These are phyloP conservation scores for Octopus bimaculoides DNA, from an alignment of 1,140 invertebrate species.

Conservation along the genomic window DNA sequence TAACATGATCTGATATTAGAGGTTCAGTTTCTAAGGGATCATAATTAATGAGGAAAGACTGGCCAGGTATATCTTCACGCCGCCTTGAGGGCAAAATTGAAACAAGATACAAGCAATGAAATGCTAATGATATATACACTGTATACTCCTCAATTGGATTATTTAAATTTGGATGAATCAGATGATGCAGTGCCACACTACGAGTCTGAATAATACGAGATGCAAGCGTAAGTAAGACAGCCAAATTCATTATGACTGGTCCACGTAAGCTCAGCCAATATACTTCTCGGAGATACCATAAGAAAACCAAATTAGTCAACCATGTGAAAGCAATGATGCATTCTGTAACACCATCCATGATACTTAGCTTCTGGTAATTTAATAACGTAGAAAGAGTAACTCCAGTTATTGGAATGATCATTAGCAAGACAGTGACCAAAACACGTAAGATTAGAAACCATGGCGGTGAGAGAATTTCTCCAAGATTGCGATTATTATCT, in stretches of 20 bases:
- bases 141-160: constrained; percentile 59
- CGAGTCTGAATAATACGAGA: constrained; percentile 58
- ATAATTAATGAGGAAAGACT: constrained; percentile 37
- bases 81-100: constrained; percentile 41
- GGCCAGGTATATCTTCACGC: constrained; percentile 29
- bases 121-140: constrained; percentile 34
- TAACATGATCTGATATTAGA: constrained; percentile 55
- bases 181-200: constrained; percentile 37
- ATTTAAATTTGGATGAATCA: constrained; percentile 49
- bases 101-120: constrained; percentile 48
- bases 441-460: constrained; percentile 39
- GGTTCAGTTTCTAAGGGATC: constrained; percentile 55
- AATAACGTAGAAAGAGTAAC: constrained; percentile 67
- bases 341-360: constrained; percentile 70
- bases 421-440: constrained; percentile 57
- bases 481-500: constrained; percentile 62
- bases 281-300: constrained; percentile 66
- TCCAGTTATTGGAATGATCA: constrained; percentile 64
- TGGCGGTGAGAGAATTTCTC: constrained; percentile 60
- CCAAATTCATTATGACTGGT: constrained; percentile 66
- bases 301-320: constrained; percentile 75
- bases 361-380: constrained; percentile 51
- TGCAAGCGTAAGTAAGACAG: constrained; percentile 68
- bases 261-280: constrained; percentile 68
- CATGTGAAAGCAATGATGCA: constrained; percentile 71